Evolutionary conservation across 64 coral and sea anemone species (phyloP), one percentile per base, ranked within the genome.

Genomic region (Hydrozoanthus tunicans): DNA sequence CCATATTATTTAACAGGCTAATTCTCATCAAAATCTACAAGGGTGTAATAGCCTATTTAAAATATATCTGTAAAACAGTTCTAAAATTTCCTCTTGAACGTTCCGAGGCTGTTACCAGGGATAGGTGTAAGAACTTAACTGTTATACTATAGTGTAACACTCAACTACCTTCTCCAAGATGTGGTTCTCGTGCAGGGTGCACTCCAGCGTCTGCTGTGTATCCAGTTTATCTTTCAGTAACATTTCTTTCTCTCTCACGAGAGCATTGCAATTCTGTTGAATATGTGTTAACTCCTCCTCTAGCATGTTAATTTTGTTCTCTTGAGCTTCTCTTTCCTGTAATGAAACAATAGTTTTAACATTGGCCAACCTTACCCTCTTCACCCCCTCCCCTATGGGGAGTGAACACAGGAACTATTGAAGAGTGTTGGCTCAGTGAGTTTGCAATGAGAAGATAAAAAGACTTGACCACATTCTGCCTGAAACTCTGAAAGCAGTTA

Each of bases 141-240:
- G 32, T 43, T 1, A 43, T 2, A 43, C 32, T 43, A 0, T 43
- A 0, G 32, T 43, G 32, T 43, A 43, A 43, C 32, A 43, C 32
- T 43, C 32, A 43, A 43, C 32, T 43, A 82, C 64, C 81, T 53
- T 85, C 51, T 53, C 64, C 81, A 85, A 51, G 24, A 14, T 85
- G 4, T 53, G 12, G 68, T 23, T 64, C 63, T 85, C 81, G 52
- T 70, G 64, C n/a, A 51, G 3, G 23, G 81, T 56, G 10, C 15
- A 15, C 25, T 85, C 51, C 11, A 85, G 24, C 1, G 67, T 53
- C 24, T 86, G 83, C 27, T 86, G n/a, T 13, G 68, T 55, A 64
- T 71, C 14, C 6, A 86, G n/a, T 32, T 72, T 72, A 58, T 86
- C 66, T 86, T 23, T 86, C 15, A 86, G 65, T 13, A 86, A 53